Evolutionary conservation across 2,888 invertebrate genomes (phyloP).

Genomic region (Tipula unca): DNA sequence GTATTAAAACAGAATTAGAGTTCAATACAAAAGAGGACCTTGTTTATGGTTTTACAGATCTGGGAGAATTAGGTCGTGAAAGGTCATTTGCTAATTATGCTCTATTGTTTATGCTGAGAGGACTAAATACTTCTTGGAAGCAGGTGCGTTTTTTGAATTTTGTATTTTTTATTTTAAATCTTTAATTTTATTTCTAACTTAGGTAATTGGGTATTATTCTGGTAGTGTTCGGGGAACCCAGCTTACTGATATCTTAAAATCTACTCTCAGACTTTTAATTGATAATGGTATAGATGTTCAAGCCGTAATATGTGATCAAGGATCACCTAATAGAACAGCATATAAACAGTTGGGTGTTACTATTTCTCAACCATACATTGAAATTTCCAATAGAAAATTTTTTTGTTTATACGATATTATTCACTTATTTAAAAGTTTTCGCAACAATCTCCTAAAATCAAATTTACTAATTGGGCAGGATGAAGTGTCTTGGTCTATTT

Average conservation of each 20-base stretch:
- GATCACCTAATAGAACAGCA: slow-evolving; percentile 9
- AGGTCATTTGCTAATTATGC: neutral
- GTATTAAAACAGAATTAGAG: slow-evolving; percentile 19
- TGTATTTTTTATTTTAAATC: too few relatives aligned
- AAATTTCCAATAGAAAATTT: neutral
- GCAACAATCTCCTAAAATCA: neutral
- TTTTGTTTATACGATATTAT: neutral
- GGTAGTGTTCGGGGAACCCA: neutral
- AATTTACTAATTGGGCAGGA: neutral
- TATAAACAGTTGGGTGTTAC: slow-evolving; percentile 9
- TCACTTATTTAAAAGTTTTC: neutral
- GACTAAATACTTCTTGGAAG: neutral
- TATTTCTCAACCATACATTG: neutral
- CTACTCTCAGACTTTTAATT: too few relatives aligned
- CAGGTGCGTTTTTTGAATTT: neutral
- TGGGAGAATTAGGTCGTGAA: neutral
- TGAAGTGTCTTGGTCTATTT: neutral
- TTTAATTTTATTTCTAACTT: too few relatives aligned
- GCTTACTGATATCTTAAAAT: neutral
- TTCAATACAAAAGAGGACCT: slow-evolving; percentile 14
- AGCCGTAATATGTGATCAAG: neutral
- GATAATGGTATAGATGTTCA: neutral
- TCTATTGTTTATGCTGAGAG: slow-evolving; percentile 8
- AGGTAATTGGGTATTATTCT: slow-evolving; percentile 14
- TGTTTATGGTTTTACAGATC: slow-evolving; percentile 16